phyloP scores from a whole-genome alignment of 1,140 invertebrate species.

The Alviniconcha marisindica region DNA sequence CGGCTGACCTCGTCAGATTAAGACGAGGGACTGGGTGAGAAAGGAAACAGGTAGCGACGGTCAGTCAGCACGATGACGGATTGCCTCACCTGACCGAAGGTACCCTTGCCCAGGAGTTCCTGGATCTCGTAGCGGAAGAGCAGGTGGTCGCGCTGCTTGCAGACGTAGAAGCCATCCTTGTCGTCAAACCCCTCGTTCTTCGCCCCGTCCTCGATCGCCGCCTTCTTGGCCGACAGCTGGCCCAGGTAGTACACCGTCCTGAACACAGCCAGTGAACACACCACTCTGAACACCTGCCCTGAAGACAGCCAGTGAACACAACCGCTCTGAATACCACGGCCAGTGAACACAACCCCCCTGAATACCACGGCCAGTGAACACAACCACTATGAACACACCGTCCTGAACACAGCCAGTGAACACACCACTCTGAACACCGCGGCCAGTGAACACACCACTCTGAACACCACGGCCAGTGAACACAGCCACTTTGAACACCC shows the following conservation, averaged over 20 bases:
- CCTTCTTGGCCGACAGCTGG: conserved; percentile 25
- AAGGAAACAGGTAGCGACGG: too few species aligned
- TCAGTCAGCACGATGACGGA: too few species aligned
- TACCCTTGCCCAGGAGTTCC: conserved; percentile 93
- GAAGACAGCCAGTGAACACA: too few species aligned
- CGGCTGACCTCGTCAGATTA: too few species aligned
- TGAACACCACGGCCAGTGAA: too few species aligned
- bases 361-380: not conserved
- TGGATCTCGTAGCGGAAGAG: conserved; percentile 94
- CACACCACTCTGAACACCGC: not conserved
- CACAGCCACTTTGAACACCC: too few species aligned
- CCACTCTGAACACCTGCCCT: not conserved
- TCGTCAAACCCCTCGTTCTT: conserved; percentile 40
- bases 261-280: not conserved
- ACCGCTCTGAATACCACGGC: too few species aligned
- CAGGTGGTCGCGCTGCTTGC: conserved; percentile 84
- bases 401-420: not conserved
- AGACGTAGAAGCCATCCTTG: conserved; percentile 43
- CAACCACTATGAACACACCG: not conserved
- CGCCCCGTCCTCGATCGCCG: not conserved
- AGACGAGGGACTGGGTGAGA: too few species aligned
- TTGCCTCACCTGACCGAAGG: conserved; percentile 97
- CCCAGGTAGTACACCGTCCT: conserved; percentile 35
- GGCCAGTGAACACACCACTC: too few species aligned
- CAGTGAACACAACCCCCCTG: too few species aligned